Percentiles rank a stretch among this genome's conserved stretches.
Conservation (phyloP, 2,888 invertebrate genomes). For the Allygus modestus region DNA sequence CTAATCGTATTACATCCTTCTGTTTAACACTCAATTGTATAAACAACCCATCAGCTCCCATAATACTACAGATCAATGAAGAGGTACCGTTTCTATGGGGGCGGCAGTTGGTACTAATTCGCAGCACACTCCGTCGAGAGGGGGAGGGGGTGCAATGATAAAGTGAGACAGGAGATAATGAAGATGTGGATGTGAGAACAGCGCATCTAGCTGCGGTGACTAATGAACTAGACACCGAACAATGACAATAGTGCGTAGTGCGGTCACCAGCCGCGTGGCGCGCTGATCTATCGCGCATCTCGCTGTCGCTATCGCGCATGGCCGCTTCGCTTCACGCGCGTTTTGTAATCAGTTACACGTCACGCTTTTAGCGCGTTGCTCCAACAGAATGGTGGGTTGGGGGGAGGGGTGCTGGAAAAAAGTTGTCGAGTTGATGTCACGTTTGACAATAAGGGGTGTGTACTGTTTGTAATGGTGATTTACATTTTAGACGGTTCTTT, state of each 20-base stretch:
- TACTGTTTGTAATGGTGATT: slow-evolving; percentile 9
- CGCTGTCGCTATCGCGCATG: slow-evolving; percentile 27
- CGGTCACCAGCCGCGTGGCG: slow-evolving; percentile 22
- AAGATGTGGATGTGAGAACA: slow-evolving; percentile 30
- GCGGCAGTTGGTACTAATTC: slow-evolving; percentile 14
- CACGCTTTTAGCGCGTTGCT: slow-evolving; percentile 39
- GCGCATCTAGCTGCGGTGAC: background rate
- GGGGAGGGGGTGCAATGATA: slow-evolving; percentile 13
- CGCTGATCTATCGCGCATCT: background rate
- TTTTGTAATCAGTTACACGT: slow-evolving; percentile 43
- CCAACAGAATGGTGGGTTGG: slow-evolving; percentile 20
- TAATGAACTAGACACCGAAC: slow-evolving; percentile 33
- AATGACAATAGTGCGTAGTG: slow-evolving; percentile 38
- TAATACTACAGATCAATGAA: too few species aligned
- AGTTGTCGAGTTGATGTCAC: background rate
- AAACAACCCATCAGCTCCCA: too few species aligned
- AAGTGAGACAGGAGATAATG: slow-evolving; percentile 17
- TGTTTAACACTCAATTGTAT: too few species aligned
- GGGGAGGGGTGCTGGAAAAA: background rate
- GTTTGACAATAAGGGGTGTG: background rate
- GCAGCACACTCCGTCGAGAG: slow-evolving; percentile 10
- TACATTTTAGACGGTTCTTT: background rate
- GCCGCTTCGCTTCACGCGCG: background rate
- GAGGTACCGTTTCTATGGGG: background rate
- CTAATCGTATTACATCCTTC: too few species aligned